Percentiles rank a stretch among this genome's conserved stretches.
Evolutionary conservation across 2,113 vertebrate genomes (phyloP).

Genomic region (Rhizomys pruinosus): DNA sequence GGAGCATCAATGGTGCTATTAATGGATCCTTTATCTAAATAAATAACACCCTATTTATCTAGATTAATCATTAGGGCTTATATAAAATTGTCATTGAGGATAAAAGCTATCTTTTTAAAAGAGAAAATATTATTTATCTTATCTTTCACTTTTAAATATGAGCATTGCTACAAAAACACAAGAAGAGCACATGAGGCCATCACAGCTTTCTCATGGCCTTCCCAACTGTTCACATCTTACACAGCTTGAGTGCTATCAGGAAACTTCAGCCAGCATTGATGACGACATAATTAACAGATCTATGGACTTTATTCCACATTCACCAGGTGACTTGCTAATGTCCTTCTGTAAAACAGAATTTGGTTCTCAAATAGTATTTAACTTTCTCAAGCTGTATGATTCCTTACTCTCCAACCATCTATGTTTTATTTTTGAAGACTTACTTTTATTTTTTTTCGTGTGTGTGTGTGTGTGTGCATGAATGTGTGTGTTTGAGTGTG

Average conservation of each 20-base stretch:
- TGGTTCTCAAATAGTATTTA: background rate
- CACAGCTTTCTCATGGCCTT: background rate
- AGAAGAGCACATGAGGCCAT: background rate
- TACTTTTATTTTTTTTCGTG: background rate
- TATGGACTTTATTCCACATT: background rate
- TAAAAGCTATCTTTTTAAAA: conserved; percentile 19
- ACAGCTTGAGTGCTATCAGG: background rate
- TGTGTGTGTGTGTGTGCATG: background rate
- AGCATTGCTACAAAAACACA: background rate
- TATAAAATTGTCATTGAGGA: background rate
- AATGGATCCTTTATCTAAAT: background rate
- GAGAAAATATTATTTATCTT: conserved; percentile 33
- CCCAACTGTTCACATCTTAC: background rate
- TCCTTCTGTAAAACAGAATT: background rate
- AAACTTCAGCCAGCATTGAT: too few relatives aligned
- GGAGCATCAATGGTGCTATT: background rate
- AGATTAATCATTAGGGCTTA: conserved; percentile 21
- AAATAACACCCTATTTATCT: background rate
- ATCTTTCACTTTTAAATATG: conserved; percentile 43
- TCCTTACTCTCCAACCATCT: background rate
- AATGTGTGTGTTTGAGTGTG: too few relatives aligned
- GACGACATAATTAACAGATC: too few relatives aligned
- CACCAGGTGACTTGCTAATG: background rate
- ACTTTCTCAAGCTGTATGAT: background rate
- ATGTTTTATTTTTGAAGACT: background rate